Base-by-base conservation (phyloP, 2,888 invertebrate species). In the Tenthredo notha region DNA sequence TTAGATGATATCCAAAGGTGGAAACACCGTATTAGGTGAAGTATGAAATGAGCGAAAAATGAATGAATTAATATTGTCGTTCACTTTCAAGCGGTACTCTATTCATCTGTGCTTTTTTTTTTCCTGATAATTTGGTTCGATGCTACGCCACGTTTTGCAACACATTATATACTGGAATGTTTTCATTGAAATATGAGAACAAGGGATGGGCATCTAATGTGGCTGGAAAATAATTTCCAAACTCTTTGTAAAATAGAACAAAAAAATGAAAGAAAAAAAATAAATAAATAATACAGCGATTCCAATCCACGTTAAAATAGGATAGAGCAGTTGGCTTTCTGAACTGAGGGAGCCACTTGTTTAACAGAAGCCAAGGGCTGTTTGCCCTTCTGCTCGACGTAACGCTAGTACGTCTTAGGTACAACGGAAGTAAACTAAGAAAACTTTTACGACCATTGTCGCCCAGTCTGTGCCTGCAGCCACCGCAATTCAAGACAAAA, bases 361-460 rank as follows among this genome's bases (percentile, higher is more conserved):
- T 77, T 54, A 50, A 47, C 50, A 54, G 54, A 33, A 77, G 77
- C 77, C 77, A 77, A 77, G 47, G 77, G 77, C 77, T 50, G 47
- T 77, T 77, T 77, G 50, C 77, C n/a, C 77, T 77, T 29, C 25
- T 18, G 77, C 77, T 77, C 54, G 77, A 77, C 29, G 54, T 29
- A 50, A 50, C 29, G 29, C 50, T 77, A 77, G 77, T 77, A n/a
- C n/a, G 77, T 77, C 74, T 43, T 54, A 33, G 77, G n/a, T 54
- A 54, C 29, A 77, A 54, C 77, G 50, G 50, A 54, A 47, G 25
- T 33, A 50, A 50, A 77, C 77, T 77, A 77, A 29, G 29, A 50
- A 33, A 77, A 47, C 77, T 77, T 77, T 77, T 77, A 77, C 50
- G 77, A 54, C 54, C 25, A 77, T 77, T 77, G 29, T 50, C 54